Evolutionary conservation across 35 echinoderm and acorn worm genomes (phyloP).

Genomic region (Heliocidaris tuberculata): DNA sequence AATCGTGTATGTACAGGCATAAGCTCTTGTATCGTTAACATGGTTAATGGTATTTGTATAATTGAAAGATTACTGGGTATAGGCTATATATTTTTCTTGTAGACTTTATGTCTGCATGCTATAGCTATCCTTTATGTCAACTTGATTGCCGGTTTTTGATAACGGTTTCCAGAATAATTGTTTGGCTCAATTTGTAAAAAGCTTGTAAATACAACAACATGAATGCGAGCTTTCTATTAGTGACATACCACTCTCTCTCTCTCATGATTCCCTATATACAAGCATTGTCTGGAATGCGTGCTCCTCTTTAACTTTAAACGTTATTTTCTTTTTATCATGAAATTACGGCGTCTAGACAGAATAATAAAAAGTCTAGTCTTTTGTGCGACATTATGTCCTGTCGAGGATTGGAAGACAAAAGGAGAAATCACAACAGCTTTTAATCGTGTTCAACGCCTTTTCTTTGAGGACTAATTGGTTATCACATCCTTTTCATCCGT

Average conservation of each 20-base stretch:
- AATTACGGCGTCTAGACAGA: not conserved
- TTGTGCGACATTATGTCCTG: not conserved
- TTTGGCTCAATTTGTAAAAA: not conserved
- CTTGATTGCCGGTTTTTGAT: not conserved
- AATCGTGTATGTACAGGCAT: too few species aligned
- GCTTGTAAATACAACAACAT: not conserved
- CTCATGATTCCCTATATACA: not conserved
- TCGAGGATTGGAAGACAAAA: not conserved
- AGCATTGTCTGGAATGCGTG: too few species aligned
- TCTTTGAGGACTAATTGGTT: not conserved
- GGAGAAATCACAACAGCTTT: not conserved
- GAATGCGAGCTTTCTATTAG: not conserved
- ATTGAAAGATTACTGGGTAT: too few species aligned
- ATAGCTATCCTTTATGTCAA: not conserved
- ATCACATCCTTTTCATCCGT: not conserved
- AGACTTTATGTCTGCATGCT: not conserved
- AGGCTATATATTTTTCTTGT: not conserved
- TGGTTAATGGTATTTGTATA: too few species aligned
- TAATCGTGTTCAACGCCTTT: not conserved
- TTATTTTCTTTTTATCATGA: too few species aligned
- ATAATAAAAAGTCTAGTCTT: not conserved
- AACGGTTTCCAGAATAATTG: constrained; percentile 12
- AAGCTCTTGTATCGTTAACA: too few species aligned
- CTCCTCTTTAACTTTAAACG: too few species aligned
- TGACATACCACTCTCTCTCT: not conserved